phyloP scores from a whole-genome alignment of 2,888 invertebrate genomes.

The Neoaliturus tenellus region DNA sequence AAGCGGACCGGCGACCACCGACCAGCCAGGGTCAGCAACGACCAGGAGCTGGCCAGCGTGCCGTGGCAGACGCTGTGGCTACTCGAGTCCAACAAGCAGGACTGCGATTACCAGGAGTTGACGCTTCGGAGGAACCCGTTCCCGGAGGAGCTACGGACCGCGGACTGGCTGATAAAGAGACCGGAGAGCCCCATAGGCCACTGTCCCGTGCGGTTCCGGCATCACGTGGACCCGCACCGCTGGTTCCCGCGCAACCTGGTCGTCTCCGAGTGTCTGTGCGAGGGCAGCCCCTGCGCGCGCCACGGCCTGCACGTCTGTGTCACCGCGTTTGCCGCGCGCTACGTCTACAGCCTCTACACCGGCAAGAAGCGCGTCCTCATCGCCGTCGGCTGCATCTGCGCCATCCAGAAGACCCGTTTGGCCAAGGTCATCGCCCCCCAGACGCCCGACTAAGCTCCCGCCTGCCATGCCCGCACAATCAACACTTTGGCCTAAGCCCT shows the following conservation, averaged over 20 bases:
- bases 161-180: constrained; percentile 18
- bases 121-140: not conserved
- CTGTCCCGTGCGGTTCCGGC: constrained; percentile 53
- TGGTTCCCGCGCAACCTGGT: constrained; percentile 53
- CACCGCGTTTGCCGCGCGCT: constrained; percentile 43
- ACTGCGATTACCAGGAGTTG: constrained; percentile 22
- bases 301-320: constrained; percentile 54
- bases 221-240: constrained; percentile 41
- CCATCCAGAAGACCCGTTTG: constrained; percentile 39
- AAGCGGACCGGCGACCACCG: not conserved
- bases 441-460: not conserved
- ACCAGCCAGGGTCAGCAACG: not conserved
- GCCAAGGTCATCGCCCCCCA: constrained; percentile 19
- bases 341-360: constrained; percentile 22
- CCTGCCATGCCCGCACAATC: no score
- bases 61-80: constrained; percentile 49
- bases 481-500: no score
- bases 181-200: constrained; percentile 49
- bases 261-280: constrained; percentile 54
- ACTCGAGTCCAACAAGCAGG: not conserved
- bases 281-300: constrained; percentile 54
- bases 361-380: constrained; percentile 44
- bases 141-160: constrained; percentile 1
- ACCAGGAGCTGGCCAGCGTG: constrained; percentile 35
- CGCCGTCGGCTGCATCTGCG: constrained; percentile 54